phyloP scores from a whole-genome alignment of 2,888 invertebrate genomes.

The Drosophila planitibia region DNA sequence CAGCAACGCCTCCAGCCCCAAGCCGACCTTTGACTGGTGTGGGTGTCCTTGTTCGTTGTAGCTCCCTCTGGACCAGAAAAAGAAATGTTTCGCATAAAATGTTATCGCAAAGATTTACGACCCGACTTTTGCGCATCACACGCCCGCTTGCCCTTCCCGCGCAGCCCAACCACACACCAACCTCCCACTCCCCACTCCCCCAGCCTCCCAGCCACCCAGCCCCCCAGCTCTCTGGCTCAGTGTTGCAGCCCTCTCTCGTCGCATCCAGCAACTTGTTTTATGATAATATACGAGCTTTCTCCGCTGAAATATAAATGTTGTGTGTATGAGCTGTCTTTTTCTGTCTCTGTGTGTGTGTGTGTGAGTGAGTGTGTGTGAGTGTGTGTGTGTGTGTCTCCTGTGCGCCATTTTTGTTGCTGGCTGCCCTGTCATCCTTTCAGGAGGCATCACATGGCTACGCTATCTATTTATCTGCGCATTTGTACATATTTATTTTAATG shows the following conservation, averaged over 20 bases:
- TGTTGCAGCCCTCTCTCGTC: constrained; percentile 28
- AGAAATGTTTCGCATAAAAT: constrained; percentile 86
- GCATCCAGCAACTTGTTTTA: constrained; percentile 83
- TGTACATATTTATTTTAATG: constrained; percentile 83
- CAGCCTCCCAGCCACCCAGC: not conserved
- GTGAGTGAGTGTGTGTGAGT: constrained; percentile 21
- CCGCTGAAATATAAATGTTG: constrained; percentile 84
- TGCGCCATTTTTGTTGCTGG: constrained; percentile 73
- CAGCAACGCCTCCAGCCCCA: constrained; percentile 12
- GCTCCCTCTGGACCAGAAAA: constrained; percentile 80
- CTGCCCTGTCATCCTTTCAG: constrained; percentile 57
- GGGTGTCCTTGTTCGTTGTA: constrained; percentile 68
- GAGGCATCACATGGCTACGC: constrained; percentile 64
- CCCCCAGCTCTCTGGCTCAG: constrained; percentile 9
- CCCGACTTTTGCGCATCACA: constrained; percentile 86
- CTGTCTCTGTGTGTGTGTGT: constrained; percentile 19
- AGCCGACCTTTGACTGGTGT: constrained; percentile 27
- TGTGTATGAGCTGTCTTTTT: constrained; percentile 72
- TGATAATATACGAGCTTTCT: constrained; percentile 86
- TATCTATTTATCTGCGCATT: constrained; percentile 76
- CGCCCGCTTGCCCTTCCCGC: constrained; percentile 41
- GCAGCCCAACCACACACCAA: constrained; percentile 42
- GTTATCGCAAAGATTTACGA: constrained; percentile 86
- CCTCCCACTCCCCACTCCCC: not conserved
- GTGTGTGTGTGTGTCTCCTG: constrained; percentile 48